A percentile compares a stretch with the other conserved stretches of the same genome.
Evolutionary conservation across 1,140 invertebrate genomes (phyloP).

Genomic region (Belonocnema kinseyi): DNA sequence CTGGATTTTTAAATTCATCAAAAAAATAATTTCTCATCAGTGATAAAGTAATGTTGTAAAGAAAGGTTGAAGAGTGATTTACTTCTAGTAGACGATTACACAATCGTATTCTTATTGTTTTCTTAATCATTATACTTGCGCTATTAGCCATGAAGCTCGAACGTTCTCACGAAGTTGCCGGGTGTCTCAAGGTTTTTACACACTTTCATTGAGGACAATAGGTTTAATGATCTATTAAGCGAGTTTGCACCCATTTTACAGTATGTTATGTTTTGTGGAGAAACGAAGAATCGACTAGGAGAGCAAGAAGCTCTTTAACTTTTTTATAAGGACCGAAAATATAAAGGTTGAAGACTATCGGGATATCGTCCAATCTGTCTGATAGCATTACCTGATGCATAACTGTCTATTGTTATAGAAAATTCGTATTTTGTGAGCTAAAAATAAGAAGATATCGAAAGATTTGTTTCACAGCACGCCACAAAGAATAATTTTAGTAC

Average conservation of each 20-base stretch:
- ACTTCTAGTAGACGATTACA: not conserved
- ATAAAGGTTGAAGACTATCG: not conserved
- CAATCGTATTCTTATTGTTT: not conserved
- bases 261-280: not conserved
- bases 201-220: conserved; percentile 43
- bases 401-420: too few species aligned
- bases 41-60: too few species aligned
- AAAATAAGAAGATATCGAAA: too few species aligned
- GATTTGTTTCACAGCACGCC: too few species aligned
- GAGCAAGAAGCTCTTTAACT: not conserved
- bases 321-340: not conserved
- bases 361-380: too few species aligned
- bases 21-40: too few species aligned
- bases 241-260: conserved; percentile 28
- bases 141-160: conserved; percentile 34
- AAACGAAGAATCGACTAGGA: conserved; percentile 14
- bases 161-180: conserved; percentile 38
- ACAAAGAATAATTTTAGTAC: too few species aligned
- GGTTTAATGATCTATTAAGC: conserved; percentile 32
- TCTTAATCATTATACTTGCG: conserved; percentile 19
- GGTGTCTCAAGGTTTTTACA: conserved; percentile 37
- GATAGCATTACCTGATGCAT: too few species aligned
- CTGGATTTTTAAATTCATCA: too few species aligned
- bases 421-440: too few species aligned
- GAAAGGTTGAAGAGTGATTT: too few species aligned